These are phyloP conservation scores for Eremobia ochroleuca DNA, from an alignment of 2,888 invertebrate species.

Conservation along the genomic window DNA sequence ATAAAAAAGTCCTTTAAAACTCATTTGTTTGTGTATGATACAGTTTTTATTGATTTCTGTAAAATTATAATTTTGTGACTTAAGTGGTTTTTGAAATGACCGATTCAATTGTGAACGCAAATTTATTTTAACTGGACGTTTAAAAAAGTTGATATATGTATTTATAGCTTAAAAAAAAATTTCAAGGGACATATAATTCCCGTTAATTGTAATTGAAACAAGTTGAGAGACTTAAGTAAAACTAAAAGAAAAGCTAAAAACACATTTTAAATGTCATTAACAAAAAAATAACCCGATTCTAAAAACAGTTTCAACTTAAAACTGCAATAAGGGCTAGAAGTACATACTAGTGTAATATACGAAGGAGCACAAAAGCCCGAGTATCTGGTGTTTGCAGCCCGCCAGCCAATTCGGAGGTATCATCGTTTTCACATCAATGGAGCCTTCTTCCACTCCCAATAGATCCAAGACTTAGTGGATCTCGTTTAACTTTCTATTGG, in stretches of 20 bases:
- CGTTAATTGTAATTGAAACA: too few species aligned
- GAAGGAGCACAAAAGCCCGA: slow-evolving; percentile 40
- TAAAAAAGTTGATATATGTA: not conserved
- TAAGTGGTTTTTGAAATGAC: too few species aligned
- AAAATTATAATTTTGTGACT: too few species aligned
- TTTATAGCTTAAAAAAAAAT: too few species aligned
- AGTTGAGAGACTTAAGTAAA: not conserved
- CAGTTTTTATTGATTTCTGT: too few species aligned
- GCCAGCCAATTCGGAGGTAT: slow-evolving; percentile 60
- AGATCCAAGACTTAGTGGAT: slow-evolving; percentile 54
- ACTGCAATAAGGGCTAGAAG: slow-evolving; percentile 46
- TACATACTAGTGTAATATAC: slow-evolving; percentile 55
- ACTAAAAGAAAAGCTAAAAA: not conserved
- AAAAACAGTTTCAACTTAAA: slow-evolving; percentile 10
- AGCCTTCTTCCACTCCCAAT: slow-evolving; percentile 52
- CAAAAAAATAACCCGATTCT: not conserved
- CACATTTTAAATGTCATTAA: not conserved
- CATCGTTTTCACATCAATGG: slow-evolving; percentile 67
- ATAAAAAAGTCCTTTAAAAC: too few species aligned
- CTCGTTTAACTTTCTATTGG: slow-evolving; percentile 58
- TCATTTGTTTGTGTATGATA: too few species aligned
- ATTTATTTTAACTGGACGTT: not conserved
- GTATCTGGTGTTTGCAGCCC: slow-evolving; percentile 61
- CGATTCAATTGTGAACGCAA: not conserved
- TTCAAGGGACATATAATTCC: too few species aligned